These are phyloP conservation scores for Endotricha flammealis DNA, from an alignment of 2,888 invertebrate genomes.

Conservation along the genomic window DNA sequence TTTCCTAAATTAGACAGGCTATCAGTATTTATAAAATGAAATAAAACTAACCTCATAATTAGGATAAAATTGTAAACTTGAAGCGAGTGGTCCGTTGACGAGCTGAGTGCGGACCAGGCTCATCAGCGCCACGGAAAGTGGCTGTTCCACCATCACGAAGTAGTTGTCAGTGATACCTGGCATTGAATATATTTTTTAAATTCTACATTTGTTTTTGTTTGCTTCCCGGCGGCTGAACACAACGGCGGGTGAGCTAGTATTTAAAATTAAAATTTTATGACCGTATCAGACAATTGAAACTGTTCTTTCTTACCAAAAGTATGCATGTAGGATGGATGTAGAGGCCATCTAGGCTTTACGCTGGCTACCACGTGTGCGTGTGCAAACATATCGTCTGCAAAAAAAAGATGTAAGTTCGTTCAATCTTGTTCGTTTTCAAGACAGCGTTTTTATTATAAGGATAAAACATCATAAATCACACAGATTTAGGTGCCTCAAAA, in stretches of 20 bases:
- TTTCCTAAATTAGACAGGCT: no score
- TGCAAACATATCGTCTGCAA: slow-evolving; percentile 81
- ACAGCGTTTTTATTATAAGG: no score
- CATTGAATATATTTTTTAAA: slow-evolving; percentile 13
- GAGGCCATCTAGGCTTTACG: slow-evolving; percentile 85
- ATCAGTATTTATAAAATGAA: no score
- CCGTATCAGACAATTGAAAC: no score
- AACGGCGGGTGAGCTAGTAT: no score
- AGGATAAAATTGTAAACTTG: slow-evolving; percentile 86
- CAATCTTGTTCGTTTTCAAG: no score
- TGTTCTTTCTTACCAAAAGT: slow-evolving; percentile 84
- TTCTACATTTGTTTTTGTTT: not conserved
- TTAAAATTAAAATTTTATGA: no score
- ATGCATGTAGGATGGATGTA: slow-evolving; percentile 94
- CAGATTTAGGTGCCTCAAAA: no score
- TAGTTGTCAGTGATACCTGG: slow-evolving; percentile 89
- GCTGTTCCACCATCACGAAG: slow-evolving; percentile 93
- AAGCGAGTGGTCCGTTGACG: slow-evolving; percentile 80
- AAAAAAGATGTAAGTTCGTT: no score
- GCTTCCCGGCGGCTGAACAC: no score
- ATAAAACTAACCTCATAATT: slow-evolving; percentile 81
- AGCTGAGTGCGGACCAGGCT: slow-evolving; percentile 79
- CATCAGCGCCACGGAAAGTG: slow-evolving; percentile 84
- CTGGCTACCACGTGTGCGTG: slow-evolving; percentile 83
- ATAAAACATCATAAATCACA: no score